Evolutionary conservation across 2,888 invertebrate genomes (phyloP).

Genomic region (Pachydiplax longipennis): DNA sequence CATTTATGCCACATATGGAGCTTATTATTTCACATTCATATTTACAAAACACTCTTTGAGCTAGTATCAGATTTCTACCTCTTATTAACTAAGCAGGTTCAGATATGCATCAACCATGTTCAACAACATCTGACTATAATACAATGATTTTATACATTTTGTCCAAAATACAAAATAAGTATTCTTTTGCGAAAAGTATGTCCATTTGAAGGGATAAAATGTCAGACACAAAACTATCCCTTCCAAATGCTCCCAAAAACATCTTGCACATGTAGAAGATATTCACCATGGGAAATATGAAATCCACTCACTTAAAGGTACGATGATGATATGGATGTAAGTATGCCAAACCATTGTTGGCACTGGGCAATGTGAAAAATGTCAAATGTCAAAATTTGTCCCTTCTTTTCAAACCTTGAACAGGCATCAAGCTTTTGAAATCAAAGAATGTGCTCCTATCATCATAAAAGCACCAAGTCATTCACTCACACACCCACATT

Average conservation of each 20-base stretch:
- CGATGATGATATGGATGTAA: conserved; percentile 37
- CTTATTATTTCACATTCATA: conserved; percentile 42
- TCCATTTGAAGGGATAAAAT: conserved; percentile 39
- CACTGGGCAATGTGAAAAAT: conserved; percentile 13
- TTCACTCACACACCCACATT: not conserved
- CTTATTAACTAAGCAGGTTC: conserved; percentile 40
- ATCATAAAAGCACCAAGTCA: conserved; percentile 14
- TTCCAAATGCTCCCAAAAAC: conserved; percentile 19
- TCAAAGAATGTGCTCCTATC: conserved; percentile 28
- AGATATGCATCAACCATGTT: conserved; percentile 43
- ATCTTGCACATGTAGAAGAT: conserved; percentile 32
- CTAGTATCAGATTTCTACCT: conserved; percentile 43
- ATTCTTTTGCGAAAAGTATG: conserved; percentile 34
- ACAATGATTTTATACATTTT: conserved; percentile 44
- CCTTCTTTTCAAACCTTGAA: not conserved
- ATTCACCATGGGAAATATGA: conserved; percentile 20
- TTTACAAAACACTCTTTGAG: conserved; percentile 44
- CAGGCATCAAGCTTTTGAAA: conserved; percentile 13
- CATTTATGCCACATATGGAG: conserved; percentile 40
- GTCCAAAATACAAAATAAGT: conserved; percentile 43
- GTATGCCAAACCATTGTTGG: conserved; percentile 30
- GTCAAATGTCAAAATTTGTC: conserved; percentile 26
- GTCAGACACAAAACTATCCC: conserved; percentile 33
- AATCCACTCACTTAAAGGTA: conserved; percentile 41
- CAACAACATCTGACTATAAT: conserved; percentile 45